These are phyloP conservation scores for Silurus asotus DNA, from an alignment of 2,113 vertebrate species.

Conservation along the genomic window DNA sequence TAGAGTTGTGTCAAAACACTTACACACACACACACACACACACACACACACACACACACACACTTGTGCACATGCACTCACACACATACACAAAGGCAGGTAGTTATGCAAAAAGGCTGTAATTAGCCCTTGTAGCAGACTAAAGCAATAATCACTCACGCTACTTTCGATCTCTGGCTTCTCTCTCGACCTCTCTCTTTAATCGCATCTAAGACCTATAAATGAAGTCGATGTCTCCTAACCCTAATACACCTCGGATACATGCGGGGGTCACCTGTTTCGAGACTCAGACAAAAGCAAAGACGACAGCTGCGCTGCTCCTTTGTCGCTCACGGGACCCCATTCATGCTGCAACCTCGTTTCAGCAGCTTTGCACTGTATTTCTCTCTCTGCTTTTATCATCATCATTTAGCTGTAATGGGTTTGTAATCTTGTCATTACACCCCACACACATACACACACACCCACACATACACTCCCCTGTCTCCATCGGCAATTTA, in stretches of 20 bases:
- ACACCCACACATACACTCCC: background rate
- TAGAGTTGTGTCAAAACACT: constrained; percentile 10
- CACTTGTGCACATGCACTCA: background rate
- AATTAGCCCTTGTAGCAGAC: constrained; percentile 39
- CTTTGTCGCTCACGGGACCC: constrained; percentile 10
- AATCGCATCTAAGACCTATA: background rate
- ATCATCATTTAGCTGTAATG: constrained; percentile 32
- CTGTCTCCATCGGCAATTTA: background rate
- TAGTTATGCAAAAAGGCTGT: constrained; percentile 33
- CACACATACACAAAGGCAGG: constrained; percentile 27
- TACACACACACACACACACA: background rate
- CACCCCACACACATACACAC: background rate
- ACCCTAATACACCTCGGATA: background rate
- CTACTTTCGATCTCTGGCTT: constrained; percentile 25
- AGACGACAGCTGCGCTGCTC: constrained; percentile 12
- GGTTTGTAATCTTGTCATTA: constrained; percentile 26
- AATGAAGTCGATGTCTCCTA: background rate
- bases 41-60: background rate
- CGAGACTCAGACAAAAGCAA: constrained; percentile 2
- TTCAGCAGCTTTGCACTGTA: constrained; percentile 22
- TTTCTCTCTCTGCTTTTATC: constrained; percentile 8
- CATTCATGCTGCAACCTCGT: constrained; percentile 6
- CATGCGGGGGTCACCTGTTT: background rate
- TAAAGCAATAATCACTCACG: constrained; percentile 25
- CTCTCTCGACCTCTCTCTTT: background rate